These are phyloP conservation scores for Glaucopsyche alexis DNA, from an alignment of 2,888 invertebrate species.

Conservation along the genomic window DNA sequence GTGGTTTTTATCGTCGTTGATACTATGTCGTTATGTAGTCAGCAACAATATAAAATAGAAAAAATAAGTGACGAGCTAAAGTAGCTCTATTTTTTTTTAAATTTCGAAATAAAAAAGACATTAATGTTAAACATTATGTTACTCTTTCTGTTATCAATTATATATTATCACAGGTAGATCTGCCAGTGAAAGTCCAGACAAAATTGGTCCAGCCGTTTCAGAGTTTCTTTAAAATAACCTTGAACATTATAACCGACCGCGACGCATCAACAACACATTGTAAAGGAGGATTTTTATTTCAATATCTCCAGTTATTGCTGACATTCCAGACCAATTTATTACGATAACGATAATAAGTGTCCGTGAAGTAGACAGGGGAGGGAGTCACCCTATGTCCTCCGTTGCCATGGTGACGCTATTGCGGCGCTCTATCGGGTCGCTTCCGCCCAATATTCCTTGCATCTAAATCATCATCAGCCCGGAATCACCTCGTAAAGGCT, in stretches of 20 bases:
- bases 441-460: constrained; percentile 71
- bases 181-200: no score
- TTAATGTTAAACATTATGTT: no score
- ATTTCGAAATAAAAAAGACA: no score
- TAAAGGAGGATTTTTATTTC: constrained; percentile 58
- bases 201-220: no score
- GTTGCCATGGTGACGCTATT: constrained; percentile 63
- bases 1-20: no score
- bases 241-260: not conserved
- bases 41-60: no score
- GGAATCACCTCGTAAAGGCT: constrained; percentile 71
- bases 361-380: constrained; percentile 66
- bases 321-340: constrained; percentile 76
- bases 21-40: no score
- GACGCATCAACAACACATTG: not conserved
- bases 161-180: no score
- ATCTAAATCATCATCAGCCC: constrained; percentile 78
- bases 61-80: no score
- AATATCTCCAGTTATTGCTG: constrained; percentile 64
- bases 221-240: not conserved
- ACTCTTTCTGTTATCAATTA: no score
- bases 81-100: no score
- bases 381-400: constrained; percentile 49
- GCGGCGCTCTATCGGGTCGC: constrained; percentile 60
- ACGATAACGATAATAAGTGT: constrained; percentile 76